Base-by-base conservation (phyloP, 2,888 invertebrate genomes). In the Calliphora vomitoria region DNA sequence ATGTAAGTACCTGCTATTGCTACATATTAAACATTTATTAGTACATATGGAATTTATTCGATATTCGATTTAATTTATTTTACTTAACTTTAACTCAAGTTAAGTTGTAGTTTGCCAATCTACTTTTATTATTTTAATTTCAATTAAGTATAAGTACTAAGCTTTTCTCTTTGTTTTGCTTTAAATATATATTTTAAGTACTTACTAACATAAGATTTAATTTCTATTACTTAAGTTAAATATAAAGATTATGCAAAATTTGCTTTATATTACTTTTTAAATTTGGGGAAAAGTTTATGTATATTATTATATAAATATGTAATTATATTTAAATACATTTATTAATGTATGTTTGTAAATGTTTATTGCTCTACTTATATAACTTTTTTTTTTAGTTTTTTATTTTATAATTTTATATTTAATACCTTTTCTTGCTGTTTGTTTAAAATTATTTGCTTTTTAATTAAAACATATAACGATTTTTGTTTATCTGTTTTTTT, bases 1-100 rank as follows among this genome's bases (percentile, higher is more conserved):
- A n/a, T n/a, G n/a, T n/a, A 64, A 11, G 44, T 25, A 64, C 41
- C 18, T 0, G 8, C 10, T 76, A 53, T 55, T 72, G 18, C 64
- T 47, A 25, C 35, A 78, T 62, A 62, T 35, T 62, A 13, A 66
- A 84, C 79, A 84, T 68, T 74, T 25, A 84, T 20, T 79, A 64
- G 58, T 58, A 60, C 6, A 80, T 60, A 60, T 80, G 60, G 68
- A 55, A 18, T 55, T 68, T 44, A 25, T 78, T 78, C 55, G 55
- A 55, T 66, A 66, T 55, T 64, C 35, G 50, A 38, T 76, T 38
- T 35, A 55, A 38, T 76, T 38, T 35, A 38, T 1, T 55, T 35
- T 53, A 60, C 11, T 31, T 25, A 1, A 1, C 25, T 1, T 58
- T 25, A 25, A 25, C 25, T 58, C 13, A 58, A 58, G 6, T 31